Evolutionary conservation across 2,888 invertebrate species (phyloP).

Genomic region (Stenodera caucasica): DNA sequence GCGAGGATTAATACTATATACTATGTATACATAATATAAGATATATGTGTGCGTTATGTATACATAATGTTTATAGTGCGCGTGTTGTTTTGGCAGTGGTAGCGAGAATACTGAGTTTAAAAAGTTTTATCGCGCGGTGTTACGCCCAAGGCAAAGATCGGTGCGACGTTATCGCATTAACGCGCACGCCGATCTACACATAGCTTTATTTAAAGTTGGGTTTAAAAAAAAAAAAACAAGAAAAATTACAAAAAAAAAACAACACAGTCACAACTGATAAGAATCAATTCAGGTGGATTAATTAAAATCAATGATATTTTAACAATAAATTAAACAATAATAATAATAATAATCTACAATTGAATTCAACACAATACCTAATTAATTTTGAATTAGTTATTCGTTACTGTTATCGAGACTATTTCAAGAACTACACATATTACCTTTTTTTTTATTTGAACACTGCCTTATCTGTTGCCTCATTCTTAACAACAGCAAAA

Average conservation of each 20-base stretch:
- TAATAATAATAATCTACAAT: too few species aligned
- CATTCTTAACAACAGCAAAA: constrained; percentile 3
- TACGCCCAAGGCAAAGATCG: constrained; percentile 45
- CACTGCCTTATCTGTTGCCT: constrained; percentile 7
- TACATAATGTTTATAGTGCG: constrained; percentile 14
- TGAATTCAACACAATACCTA: background rate
- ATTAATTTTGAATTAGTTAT: background rate
- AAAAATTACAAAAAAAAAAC: too few species aligned
- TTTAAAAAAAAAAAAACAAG: too few species aligned
- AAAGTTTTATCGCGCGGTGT: constrained; percentile 27
- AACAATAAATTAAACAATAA: too few species aligned
- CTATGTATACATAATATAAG: too few species aligned
- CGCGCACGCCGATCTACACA: constrained; percentile 26
- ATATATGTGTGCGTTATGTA: background rate
- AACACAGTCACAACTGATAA: background rate
- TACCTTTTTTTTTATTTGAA: constrained; percentile 4
- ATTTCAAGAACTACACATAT: background rate
- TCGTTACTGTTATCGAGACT: background rate
- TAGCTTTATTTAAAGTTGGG: background rate
- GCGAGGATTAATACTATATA: constrained; percentile 7
- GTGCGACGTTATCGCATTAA: constrained; percentile 35
- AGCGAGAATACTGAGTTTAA: constrained; percentile 28
- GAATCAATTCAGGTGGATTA: background rate
- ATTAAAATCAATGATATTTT: too few species aligned
- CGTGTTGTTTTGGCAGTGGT: constrained; percentile 11